phyloP scores from a whole-genome alignment of 35 echinoderm and acorn worm species.

The Ophiothrix spiculata region DNA sequence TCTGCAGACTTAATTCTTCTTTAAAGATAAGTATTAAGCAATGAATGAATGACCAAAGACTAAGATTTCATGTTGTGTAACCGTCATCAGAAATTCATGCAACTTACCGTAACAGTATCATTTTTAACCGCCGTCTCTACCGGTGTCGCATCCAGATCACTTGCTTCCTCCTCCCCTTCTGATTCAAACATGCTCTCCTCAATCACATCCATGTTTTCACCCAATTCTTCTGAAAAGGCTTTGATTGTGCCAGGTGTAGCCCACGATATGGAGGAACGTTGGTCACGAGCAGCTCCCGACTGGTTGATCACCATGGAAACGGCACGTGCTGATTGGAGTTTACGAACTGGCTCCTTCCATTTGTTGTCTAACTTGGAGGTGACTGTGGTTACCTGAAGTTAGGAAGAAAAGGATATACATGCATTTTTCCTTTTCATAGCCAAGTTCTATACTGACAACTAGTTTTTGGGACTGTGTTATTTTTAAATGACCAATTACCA shows the following conservation, averaged over 20 bases:
- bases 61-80: no score
- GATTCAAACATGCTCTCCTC: conserved; percentile 71
- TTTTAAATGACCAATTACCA: no score
- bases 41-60: no score
- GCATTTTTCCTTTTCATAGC: no score
- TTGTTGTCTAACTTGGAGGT: conserved; percentile 99
- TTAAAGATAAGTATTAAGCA: no score
- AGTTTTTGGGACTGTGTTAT: no score
- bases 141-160: conserved; percentile 22
- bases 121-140: not conserved
- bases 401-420: no score
- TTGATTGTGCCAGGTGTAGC: conserved; percentile 67
- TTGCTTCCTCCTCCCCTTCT: conserved; percentile 60
- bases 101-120: not conserved
- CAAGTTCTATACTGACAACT: no score
- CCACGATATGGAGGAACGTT: conserved; percentile 67
- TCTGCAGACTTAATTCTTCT: no score
- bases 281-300: conserved; percentile 5
- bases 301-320: conserved; percentile 61
- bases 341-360: conserved; percentile 63
- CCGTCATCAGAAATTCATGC: no score
- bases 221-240: conserved; percentile 36
- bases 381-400: conserved; percentile 82
- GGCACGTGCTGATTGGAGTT: conserved; percentile 38
- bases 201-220: conserved; percentile 36